Conservation (phyloP, 2,113 vertebrate species). For the Pipa parva region DNA sequence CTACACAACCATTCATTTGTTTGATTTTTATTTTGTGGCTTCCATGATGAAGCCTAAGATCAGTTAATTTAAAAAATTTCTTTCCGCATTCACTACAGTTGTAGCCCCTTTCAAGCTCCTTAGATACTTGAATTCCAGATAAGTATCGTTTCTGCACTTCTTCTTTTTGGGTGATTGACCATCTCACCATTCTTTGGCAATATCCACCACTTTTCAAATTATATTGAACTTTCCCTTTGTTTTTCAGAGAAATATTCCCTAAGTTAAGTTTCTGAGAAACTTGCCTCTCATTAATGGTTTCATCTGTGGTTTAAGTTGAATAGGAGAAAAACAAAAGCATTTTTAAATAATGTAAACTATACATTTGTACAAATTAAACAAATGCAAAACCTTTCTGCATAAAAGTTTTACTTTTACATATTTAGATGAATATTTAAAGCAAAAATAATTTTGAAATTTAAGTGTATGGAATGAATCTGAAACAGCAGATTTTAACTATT, state of each 20-base stretch:
- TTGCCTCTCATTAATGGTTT: constrained; percentile 19
- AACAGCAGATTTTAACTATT: too few relatives aligned
- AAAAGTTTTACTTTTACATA: too few relatives aligned
- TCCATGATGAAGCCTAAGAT: constrained; percentile 33
- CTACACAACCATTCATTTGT: constrained; percentile 16
- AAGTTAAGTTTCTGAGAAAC: constrained; percentile 21
- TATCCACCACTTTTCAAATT: constrained; percentile 33
- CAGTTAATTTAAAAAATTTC: constrained; percentile 22
- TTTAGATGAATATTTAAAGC: too few relatives aligned
- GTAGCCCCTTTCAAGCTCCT: constrained; percentile 22
- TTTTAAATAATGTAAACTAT: not conserved
- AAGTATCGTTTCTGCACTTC: constrained; percentile 4
- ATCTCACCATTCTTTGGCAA: constrained; percentile 36
- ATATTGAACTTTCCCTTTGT: constrained; percentile 31
- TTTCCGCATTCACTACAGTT: constrained; percentile 36
- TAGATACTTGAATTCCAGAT: not conserved
- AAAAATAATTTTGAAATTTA: too few relatives aligned
- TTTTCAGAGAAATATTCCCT: constrained; percentile 29
- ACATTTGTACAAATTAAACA: too few relatives aligned
- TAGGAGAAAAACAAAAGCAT: not conserved
- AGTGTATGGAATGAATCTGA: too few relatives aligned
- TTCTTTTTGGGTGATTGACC: constrained; percentile 26
- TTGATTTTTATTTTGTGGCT: constrained; percentile 35
- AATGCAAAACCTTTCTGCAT: too few relatives aligned
- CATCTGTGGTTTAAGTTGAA: not conserved